phyloP scores from a whole-genome alignment of 1,140 invertebrate genomes.

The Prorops nasuta region DNA sequence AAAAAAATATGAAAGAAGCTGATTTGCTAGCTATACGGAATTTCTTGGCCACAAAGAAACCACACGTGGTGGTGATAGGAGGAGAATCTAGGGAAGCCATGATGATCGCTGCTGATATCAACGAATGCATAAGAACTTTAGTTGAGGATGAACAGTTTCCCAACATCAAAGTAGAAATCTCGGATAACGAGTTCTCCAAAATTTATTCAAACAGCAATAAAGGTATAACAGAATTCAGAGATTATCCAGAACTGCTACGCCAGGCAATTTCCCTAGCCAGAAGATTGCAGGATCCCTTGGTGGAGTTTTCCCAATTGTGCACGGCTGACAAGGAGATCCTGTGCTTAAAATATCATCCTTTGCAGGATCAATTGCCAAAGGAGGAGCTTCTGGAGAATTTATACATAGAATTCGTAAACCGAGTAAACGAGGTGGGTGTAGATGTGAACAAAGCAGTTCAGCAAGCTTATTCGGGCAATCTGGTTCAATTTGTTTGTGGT shows the following conservation, averaged over 20 bases:
- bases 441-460: conserved; percentile 93
- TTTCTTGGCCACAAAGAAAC: conserved; percentile 88
- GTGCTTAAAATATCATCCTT: conserved; percentile 78
- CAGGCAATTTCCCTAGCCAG: conserved; percentile 92
- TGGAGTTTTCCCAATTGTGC: conserved; percentile 95
- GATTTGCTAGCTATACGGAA: conserved; percentile 80
- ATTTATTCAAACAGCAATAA: conserved; percentile 91
- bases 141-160: conserved; percentile 87
- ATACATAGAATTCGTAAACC: conserved; percentile 87
- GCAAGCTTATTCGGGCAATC: conserved; percentile 80
- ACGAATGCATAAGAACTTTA: conserved; percentile 72
- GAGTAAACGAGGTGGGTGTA: conserved; percentile 98
- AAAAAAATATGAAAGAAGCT: conserved; percentile 74
- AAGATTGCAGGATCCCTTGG: conserved; percentile 90
- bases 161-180: conserved; percentile 82
- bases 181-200: conserved; percentile 89
- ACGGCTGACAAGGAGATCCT: conserved; percentile 94
- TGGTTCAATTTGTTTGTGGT: conserved; percentile 98
- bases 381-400: conserved; percentile 85
- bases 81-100: conserved; percentile 87
- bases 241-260: conserved; percentile 84
- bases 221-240: conserved; percentile 83
- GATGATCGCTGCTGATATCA: conserved; percentile 83
- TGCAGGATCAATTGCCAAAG: conserved; percentile 79
- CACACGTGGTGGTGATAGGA: conserved; percentile 89